Percentiles rank a stretch among this genome's conserved stretches.
Conservation (phyloP, 2,888 invertebrate species). For the Scrobipalpa costella region DNA sequence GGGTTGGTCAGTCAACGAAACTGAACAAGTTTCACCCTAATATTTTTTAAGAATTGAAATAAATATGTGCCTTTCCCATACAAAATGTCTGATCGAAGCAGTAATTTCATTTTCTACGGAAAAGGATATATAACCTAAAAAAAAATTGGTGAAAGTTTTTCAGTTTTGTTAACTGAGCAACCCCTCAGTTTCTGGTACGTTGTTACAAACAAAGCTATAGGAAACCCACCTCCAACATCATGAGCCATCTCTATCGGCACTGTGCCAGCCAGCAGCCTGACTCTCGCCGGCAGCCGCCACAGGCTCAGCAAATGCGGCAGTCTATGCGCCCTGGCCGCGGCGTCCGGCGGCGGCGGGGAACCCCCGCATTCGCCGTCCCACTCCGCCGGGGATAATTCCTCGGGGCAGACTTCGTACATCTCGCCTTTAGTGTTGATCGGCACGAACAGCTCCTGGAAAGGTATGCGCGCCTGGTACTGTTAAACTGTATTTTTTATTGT, state of each 20-base stretch:
- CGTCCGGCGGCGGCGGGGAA: slow-evolving; percentile 61
- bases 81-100: too few relatives aligned
- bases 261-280: slow-evolving; percentile 82
- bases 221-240: slow-evolving; percentile 82
- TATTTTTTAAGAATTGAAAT: too few relatives aligned
- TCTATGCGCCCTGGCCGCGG: slow-evolving; percentile 79
- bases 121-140: too few relatives aligned
- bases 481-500: not conserved
- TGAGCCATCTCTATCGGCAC: slow-evolving; percentile 82
- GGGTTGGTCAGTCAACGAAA: too few relatives aligned
- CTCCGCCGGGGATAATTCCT: slow-evolving; percentile 77
- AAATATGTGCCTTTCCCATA: too few relatives aligned
- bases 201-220: too few relatives aligned
- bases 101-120: too few relatives aligned
- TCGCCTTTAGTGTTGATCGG: slow-evolving; percentile 88
- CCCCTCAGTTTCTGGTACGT: too few relatives aligned
- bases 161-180: too few relatives aligned
- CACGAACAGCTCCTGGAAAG: slow-evolving; percentile 84
- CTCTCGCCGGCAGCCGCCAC: slow-evolving; percentile 81
- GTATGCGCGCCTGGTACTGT: slow-evolving; percentile 34
- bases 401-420: slow-evolving; percentile 84
- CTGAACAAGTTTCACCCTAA: too few relatives aligned
- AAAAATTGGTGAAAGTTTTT: too few relatives aligned
- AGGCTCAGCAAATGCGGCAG: slow-evolving; percentile 80
- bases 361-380: slow-evolving; percentile 73